Evolutionary conservation across 2,888 invertebrate genomes (phyloP).

Genomic region (Crossocerus cetratus): DNA sequence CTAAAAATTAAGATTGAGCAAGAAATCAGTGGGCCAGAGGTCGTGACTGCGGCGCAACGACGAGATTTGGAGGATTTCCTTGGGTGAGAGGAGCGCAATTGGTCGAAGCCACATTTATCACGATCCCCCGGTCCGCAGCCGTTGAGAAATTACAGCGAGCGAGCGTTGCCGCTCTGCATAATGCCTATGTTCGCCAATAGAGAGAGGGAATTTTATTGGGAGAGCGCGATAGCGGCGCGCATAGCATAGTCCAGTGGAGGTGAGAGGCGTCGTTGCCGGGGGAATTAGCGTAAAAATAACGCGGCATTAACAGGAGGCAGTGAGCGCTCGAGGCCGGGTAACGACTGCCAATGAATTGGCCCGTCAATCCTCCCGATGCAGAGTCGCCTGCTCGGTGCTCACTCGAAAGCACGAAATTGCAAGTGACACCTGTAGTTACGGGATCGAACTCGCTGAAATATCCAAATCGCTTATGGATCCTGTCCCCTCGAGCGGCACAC

Average conservation of each 20-base stretch:
- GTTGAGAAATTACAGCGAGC: not conserved
- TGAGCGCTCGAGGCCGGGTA: no score
- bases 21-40: no score
- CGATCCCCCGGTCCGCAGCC: not conserved
- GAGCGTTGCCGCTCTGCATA: not conserved
- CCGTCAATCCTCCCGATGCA: not conserved
- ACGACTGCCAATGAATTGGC: not conserved
- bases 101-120: not conserved
- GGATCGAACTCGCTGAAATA: constrained; percentile 14
- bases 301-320: not conserved
- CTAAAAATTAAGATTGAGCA: no score
- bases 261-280: no score
- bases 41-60: no score
- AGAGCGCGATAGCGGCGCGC: not conserved
- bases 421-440: constrained; percentile 28
- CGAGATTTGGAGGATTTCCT: no score
- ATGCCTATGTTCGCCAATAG: not conserved
- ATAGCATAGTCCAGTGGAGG: not conserved
- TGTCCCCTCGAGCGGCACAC: constrained; percentile 1
- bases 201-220: not conserved
- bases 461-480: constrained; percentile 8
- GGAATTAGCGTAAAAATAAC: constrained; percentile 1
- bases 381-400: not conserved
- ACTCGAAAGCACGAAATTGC: constrained; percentile 17
- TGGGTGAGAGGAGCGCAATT: no score